Percentiles rank a stretch among this genome's conserved stretches.
Evolutionary conservation across 2,888 invertebrate species (phyloP).

Genomic region (Leucoma salicis): DNA sequence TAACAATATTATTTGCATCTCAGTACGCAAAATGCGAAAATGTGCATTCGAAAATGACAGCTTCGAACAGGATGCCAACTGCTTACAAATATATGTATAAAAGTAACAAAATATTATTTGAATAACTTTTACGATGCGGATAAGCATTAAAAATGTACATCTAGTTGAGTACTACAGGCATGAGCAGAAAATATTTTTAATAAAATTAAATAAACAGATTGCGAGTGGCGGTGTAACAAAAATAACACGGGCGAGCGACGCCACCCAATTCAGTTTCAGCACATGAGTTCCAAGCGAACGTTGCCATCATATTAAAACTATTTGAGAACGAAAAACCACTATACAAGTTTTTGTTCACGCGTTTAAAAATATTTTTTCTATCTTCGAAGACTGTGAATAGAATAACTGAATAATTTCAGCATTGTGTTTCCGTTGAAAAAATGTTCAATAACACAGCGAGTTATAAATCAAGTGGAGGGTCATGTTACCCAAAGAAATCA

Average conservation of each 20-base stretch:
- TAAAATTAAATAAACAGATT: slow-evolving; percentile 64
- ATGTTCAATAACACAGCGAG: slow-evolving; percentile 68
- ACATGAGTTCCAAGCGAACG: slow-evolving; percentile 53
- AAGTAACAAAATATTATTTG: too few relatives aligned
- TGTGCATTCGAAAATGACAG: too few relatives aligned
- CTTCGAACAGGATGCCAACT: too few relatives aligned
- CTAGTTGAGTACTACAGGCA: too few relatives aligned
- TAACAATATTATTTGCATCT: too few relatives aligned
- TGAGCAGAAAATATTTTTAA: slow-evolving; percentile 54
- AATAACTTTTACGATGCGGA: too few relatives aligned
- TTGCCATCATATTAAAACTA: slow-evolving; percentile 50
- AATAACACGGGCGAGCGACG: slow-evolving; percentile 62
- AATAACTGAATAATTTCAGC: slow-evolving; percentile 22
- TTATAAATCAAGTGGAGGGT: slow-evolving; percentile 40
- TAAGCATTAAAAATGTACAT: too few relatives aligned
- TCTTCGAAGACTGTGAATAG: slow-evolving; percentile 30
- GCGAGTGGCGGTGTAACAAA: slow-evolving; percentile 58
- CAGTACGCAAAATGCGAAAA: too few relatives aligned
- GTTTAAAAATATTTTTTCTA: slow-evolving; percentile 28
- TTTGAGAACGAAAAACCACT: slow-evolving; percentile 32
- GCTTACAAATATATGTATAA: too few relatives aligned
- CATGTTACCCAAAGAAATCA: slow-evolving; percentile 40
- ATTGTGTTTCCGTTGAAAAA: slow-evolving; percentile 11
- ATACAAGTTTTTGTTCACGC: slow-evolving; percentile 20
- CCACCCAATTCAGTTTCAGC: slow-evolving; percentile 56